Conservation (phyloP, 1,140 invertebrate genomes). For the Drosophila kanapiae region DNA sequence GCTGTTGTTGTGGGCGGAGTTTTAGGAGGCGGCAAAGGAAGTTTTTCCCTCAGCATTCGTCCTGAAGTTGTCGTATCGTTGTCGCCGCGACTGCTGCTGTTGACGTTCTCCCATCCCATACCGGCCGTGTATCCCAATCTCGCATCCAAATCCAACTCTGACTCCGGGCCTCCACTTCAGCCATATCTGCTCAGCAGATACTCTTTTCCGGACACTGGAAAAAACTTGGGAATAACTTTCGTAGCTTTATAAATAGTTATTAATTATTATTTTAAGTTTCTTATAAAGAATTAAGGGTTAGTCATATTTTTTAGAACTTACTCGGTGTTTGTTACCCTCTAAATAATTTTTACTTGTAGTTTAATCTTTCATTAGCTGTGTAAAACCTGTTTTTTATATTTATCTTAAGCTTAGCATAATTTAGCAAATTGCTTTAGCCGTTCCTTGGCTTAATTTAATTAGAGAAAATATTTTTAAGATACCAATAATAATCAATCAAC, state of each 20-base stretch:
- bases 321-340: too few relatives aligned
- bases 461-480: too few relatives aligned
- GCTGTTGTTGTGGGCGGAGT: conserved; percentile 35
- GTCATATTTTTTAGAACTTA: background rate
- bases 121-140: conserved; percentile 15
- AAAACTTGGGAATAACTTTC: background rate
- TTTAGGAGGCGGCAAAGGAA: conserved; percentile 54
- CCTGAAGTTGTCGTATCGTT: conserved; percentile 68
- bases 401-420: too few relatives aligned
- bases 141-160: conserved; percentile 24
- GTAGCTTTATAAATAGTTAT: background rate
- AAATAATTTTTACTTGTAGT: too few relatives aligned
- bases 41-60: conserved; percentile 68
- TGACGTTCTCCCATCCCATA: conserved; percentile 56
- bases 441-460: too few relatives aligned
- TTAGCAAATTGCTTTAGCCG: too few relatives aligned
- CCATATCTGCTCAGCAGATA: conserved; percentile 17
- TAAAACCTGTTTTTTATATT: too few relatives aligned
- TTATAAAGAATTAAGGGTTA: background rate
- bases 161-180: conserved; percentile 23
- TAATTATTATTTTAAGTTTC: background rate
- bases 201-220: background rate
- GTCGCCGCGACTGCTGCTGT: conserved; percentile 53
- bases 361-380: too few relatives aligned
- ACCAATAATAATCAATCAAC: background rate